These are phyloP conservation scores for Dendrocincla fuliginosa DNA, from an alignment of 2,797 vertebrate genomes.

Conservation along the genomic window DNA sequence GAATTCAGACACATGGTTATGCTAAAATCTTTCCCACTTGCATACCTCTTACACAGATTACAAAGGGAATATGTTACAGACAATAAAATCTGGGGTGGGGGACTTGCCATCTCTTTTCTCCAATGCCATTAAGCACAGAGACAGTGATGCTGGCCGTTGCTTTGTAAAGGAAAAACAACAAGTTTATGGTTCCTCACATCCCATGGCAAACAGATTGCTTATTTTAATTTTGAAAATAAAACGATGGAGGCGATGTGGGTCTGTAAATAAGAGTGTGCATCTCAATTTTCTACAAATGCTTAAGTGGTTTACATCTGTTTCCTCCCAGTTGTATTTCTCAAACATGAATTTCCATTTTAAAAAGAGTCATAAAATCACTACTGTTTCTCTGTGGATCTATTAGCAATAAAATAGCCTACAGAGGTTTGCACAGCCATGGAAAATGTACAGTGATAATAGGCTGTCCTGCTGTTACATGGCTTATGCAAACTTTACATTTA, in stretches of 20 bases:
- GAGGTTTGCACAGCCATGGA: slow-evolving; percentile 88
- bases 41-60: slow-evolving; percentile 67
- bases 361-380: slow-evolving; percentile 87
- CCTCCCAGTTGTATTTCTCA: slow-evolving; percentile 86
- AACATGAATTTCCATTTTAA: slow-evolving; percentile 90
- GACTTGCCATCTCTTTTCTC: slow-evolving; percentile 62
- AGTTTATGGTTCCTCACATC: slow-evolving; percentile 79
- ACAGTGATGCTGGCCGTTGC: slow-evolving; percentile 63
- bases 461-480: slow-evolving; percentile 87
- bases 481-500: slow-evolving; percentile 89
- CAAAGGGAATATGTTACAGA: slow-evolving; percentile 65
- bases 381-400: slow-evolving; percentile 87
- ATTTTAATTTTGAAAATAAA: slow-evolving; percentile 84
- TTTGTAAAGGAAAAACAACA: slow-evolving; percentile 73
- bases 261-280: slow-evolving; percentile 86
- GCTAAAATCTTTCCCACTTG: slow-evolving; percentile 70
- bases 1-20: slow-evolving; percentile 65
- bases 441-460: slow-evolving; percentile 88
- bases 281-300: slow-evolving; percentile 85
- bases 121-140: slow-evolving; percentile 73
- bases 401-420: slow-evolving; percentile 88
- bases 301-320: slow-evolving; percentile 87
- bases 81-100: slow-evolving; percentile 69
- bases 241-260: slow-evolving; percentile 74
- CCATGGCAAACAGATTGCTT: slow-evolving; percentile 82